Conservation (phyloP, 2,888 invertebrate species). For the Cenopis cana region DNA sequence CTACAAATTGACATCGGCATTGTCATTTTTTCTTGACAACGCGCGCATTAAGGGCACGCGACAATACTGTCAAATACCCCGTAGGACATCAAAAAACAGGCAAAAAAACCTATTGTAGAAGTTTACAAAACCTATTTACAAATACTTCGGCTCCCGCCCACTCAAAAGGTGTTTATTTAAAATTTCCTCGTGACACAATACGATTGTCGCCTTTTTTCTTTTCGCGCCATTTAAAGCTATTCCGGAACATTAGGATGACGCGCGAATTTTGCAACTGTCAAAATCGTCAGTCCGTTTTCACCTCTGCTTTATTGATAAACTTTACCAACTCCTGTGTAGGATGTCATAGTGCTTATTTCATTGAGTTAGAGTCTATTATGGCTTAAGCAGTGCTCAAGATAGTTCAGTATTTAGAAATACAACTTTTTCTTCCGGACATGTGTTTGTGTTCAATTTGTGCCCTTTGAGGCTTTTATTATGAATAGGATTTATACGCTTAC, state of each 20-base stretch:
- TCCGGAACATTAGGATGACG: constrained; percentile 66
- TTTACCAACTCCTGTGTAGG: background rate
- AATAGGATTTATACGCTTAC: constrained; percentile 63
- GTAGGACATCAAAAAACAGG: constrained; percentile 53
- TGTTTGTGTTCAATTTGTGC: constrained; percentile 79
- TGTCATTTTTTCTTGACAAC: constrained; percentile 34
- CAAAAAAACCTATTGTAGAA: constrained; percentile 68
- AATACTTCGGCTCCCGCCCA: constrained; percentile 82
- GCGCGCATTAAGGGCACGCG: constrained; percentile 50
- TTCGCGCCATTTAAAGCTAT: constrained; percentile 83
- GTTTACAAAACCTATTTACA: constrained; percentile 81
- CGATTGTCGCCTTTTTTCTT: constrained; percentile 75
- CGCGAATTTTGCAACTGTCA: constrained; percentile 52
- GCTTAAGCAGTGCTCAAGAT: no score
- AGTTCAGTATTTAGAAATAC: no score
- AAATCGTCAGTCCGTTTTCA: constrained; percentile 51
- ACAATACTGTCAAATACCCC: constrained; percentile 45
- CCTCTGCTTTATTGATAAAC: constrained; percentile 37
- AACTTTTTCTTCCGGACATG: constrained; percentile 67
- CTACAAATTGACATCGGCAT: constrained; percentile 40
- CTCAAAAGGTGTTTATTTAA: constrained; percentile 85
- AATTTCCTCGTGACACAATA: constrained; percentile 75
- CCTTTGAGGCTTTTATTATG: constrained; percentile 70
- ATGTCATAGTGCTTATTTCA: background rate
- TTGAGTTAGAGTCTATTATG: constrained; percentile 2